Conservation (phyloP, 2,888 invertebrate species). For the Conus canariensis region DNA sequence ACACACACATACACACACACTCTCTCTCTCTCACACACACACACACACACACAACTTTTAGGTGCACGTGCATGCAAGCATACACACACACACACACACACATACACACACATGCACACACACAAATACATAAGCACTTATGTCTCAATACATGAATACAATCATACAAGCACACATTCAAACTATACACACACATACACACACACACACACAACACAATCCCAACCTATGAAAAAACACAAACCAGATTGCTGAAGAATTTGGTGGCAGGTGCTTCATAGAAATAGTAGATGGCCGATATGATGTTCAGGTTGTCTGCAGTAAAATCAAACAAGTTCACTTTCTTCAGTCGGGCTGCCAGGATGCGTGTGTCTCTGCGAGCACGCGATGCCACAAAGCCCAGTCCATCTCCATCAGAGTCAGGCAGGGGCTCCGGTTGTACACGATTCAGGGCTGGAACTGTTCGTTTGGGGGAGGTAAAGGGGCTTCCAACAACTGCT, state of each 20-base stretch:
- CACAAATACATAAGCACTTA: not conserved
- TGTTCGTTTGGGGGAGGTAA: conserved; percentile 32
- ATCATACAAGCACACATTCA: not conserved
- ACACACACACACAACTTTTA: not conserved
- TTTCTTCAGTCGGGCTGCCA: conserved; percentile 57
- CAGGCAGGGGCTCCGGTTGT: conserved; percentile 25
- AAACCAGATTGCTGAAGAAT: conserved; percentile 54
- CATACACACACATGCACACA: not conserved
- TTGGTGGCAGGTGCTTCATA: conserved; percentile 76
- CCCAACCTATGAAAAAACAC: not conserved
- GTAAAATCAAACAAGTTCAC: conserved; percentile 59
- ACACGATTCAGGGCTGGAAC: conserved; percentile 1
- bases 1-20: not conserved
- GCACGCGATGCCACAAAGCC: conserved; percentile 27
- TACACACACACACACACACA: not conserved
- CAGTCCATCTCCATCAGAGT: conserved; percentile 26
- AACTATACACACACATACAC: not conserved
- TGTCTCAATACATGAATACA: not conserved
- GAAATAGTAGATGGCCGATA: conserved; percentile 71
- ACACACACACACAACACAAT: not conserved
- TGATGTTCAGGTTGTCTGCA: conserved; percentile 61
- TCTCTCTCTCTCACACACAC: too few relatives aligned
- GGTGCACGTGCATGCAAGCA: conserved; percentile 37
- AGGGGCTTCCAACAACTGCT: conserved; percentile 45
- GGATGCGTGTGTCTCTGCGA: conserved; percentile 31